Evolutionary conservation across 1,140 invertebrate species (phyloP), one percentile per base, ranked within the genome.

Genomic region (Tetramorium alpestre): DNA sequence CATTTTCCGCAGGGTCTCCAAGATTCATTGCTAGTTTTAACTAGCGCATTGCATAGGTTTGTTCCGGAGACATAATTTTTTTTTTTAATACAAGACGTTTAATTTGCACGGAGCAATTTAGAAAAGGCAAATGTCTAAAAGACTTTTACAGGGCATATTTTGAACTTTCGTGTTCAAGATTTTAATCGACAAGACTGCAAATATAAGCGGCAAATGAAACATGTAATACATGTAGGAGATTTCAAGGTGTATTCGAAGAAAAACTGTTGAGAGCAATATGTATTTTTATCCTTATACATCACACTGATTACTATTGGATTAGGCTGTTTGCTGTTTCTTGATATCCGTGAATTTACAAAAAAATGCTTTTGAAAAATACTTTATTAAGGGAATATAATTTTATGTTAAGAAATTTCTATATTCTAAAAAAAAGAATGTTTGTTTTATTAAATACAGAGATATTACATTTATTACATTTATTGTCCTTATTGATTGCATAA

Each of bases 1-100:
- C 96, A 96, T 89, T 93, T 96, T 77, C 95, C 96, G 7, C 95
- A 96, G 84, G 96, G 96, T 28, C 94, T 96, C 11, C 96, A 96
- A 87, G 95, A 94, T 76, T 96, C 96, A 1, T 91, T 96, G 38
- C 91, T 96, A 65, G 93, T 96, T 77, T 93, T 96, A 22, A 96
- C 96, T 33, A 95, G 95, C 89, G 95, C 96, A 84, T 93, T 96
- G 72, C 94, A 96, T 87, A 95, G 95, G 93, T 96, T 96, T 87
- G 96, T 96, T 85, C 96, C 96, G 78, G 96, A 96, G 88, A 92
- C 94, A 47, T 95, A 94, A 81, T 78, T 78, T 33, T 80, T 76
- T 60, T 25, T 64, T 65, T 22, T 22, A 22, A 85, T 22, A 77
- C 51, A 54, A 78, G 47, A 91, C 25, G 69, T 80, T 67, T 73